phyloP scores from a whole-genome alignment of 1,140 invertebrate species.

The Drosophila pandora region DNA sequence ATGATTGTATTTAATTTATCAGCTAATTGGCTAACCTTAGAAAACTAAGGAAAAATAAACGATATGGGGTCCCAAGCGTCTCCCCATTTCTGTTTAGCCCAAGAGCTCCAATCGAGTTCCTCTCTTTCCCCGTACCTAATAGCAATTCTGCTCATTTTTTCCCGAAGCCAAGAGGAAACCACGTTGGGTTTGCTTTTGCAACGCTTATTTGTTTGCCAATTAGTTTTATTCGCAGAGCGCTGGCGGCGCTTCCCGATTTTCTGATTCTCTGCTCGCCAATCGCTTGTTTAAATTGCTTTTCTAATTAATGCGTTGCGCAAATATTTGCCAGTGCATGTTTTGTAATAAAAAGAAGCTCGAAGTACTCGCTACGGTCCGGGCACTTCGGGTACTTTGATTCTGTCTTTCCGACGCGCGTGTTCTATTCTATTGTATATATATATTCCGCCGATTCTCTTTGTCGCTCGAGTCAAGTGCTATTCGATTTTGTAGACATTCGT shows the following conservation, averaged over 20 bases:
- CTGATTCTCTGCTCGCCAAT: conserved; percentile 14
- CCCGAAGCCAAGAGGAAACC: neutral
- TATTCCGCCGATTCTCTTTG: conserved; percentile 3
- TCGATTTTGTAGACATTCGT: conserved; percentile 3
- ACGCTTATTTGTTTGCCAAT: conserved; percentile 64
- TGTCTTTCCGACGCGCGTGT: conserved; percentile 22
- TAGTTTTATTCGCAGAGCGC: conserved; percentile 71
- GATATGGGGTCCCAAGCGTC: neutral
- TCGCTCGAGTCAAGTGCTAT: conserved; percentile 1
- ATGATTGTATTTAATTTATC: conserved; percentile 19
- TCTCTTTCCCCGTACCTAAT: neutral
- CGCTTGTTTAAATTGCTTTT: conserved; percentile 68
- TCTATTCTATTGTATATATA: neutral
- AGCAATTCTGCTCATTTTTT: conserved; percentile 2
- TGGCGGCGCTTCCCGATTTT: conserved; percentile 7
- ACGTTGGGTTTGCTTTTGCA: conserved; percentile 29
- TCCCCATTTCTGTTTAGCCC: neutral
- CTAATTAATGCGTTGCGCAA: conserved; percentile 68
- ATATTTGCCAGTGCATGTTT: conserved; percentile 44
- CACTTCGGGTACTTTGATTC: neutral
- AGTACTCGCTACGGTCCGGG: conserved; percentile 1
- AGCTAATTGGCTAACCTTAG: conserved; percentile 27
- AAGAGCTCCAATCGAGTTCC: neutral
- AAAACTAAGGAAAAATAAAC: conserved; percentile 18
- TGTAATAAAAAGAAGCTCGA: conserved; percentile 45